Evolutionary conservation across 2,797 vertebrate genomes (phyloP).

Genomic region (Chloroceryle inda): DNA sequence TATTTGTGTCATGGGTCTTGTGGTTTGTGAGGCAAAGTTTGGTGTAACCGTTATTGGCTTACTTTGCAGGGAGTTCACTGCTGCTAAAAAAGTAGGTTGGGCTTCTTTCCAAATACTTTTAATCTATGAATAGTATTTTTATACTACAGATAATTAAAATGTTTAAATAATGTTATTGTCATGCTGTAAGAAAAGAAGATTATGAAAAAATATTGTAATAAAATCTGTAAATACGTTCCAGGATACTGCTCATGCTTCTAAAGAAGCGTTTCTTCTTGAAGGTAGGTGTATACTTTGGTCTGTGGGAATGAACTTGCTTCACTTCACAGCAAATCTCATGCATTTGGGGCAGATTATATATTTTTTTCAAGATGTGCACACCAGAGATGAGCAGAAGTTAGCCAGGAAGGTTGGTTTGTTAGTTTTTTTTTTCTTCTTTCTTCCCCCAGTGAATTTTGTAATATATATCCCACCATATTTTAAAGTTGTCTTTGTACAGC

Average conservation of each 20-base stretch:
- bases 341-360: not conserved
- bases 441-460: not conserved
- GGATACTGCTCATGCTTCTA: not conserved
- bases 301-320: not conserved
- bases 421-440: not conserved
- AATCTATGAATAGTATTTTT: not conserved
- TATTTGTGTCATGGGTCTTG: slow-evolving; percentile 34
- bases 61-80: not conserved
- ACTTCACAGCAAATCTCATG: not conserved
- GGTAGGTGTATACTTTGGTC: not conserved
- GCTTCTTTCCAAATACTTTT: not conserved
- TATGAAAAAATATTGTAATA: not conserved
- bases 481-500: not conserved
- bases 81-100: not conserved
- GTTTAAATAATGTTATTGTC: not conserved
- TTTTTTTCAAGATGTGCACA: not conserved
- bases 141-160: not conserved
- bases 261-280: not conserved
- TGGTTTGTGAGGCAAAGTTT: slow-evolving; percentile 53
- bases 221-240: not conserved
- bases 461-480: not conserved
- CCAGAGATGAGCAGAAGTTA: not conserved
- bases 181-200: not conserved
- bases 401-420: too few species aligned
- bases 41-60: slow-evolving; percentile 12